Conservation (phyloP, 2,797 vertebrate genomes). For the Sebastes hopkinsi region DNA sequence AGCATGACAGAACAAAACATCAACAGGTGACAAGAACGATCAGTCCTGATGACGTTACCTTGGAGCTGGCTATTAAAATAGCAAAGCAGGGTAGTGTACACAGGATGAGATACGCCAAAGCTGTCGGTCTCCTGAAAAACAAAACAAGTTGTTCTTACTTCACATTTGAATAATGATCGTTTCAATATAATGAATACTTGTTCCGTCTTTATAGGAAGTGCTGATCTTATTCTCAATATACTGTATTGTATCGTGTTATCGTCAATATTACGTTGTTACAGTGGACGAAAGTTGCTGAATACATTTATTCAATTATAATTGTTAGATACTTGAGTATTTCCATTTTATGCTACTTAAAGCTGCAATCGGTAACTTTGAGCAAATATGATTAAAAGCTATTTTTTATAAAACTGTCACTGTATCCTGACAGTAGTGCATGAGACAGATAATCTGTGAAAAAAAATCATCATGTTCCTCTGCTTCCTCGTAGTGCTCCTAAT, state of each 20-base stretch:
- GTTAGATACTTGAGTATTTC: neutral
- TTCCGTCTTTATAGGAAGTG: neutral
- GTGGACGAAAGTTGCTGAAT: neutral
- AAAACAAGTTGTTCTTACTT: neutral
- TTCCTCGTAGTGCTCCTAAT: too few species aligned
- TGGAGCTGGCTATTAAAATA: slow-evolving; percentile 82
- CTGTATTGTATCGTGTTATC: neutral
- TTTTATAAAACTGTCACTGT: too few species aligned
- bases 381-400: too few species aligned
- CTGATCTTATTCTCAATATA: neutral
- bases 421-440: too few species aligned
- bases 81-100: slow-evolving; percentile 86
- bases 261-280: neutral
- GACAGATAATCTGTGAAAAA: too few species aligned
- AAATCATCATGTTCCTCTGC: too few species aligned
- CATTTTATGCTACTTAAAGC: neutral
- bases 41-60: slow-evolving; percentile 78
- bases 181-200: neutral
- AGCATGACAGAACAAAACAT: slow-evolving; percentile 45
- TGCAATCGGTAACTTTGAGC: too few species aligned
- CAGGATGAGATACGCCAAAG: slow-evolving; percentile 80
- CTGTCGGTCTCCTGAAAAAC: slow-evolving; percentile 83
- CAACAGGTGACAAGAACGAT: slow-evolving; percentile 47
- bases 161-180: neutral
- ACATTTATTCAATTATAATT: neutral